Conservation (phyloP, 2,888 invertebrate genomes). For the Zelleria hepariella region DNA sequence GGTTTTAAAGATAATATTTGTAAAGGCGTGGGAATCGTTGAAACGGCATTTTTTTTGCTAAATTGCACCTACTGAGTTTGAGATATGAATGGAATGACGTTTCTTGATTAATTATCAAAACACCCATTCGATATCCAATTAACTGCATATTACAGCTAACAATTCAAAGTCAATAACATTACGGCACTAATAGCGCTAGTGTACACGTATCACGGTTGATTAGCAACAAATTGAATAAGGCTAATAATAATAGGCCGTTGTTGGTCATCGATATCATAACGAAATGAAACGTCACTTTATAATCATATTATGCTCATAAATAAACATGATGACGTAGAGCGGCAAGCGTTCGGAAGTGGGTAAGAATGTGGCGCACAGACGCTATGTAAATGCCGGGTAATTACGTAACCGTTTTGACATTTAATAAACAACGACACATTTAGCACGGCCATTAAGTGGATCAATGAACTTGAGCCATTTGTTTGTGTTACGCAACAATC, state of each 20-base stretch:
- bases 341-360: conserved; percentile 16
- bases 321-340: conserved; percentile 60
- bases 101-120: not conserved
- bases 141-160: not conserved
- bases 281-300: conserved; percentile 66
- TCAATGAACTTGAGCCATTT: conserved; percentile 71
- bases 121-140: not conserved
- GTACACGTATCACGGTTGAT: conserved; percentile 26
- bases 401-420: conserved; percentile 70
- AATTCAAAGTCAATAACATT: not conserved
- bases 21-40: not conserved
- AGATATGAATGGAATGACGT: not conserved
- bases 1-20: not conserved
- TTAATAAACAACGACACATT: conserved; percentile 64
- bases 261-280: conserved; percentile 65
- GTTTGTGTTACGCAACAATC: conserved; percentile 63
- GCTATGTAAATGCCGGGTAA: conserved; percentile 47
- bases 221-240: conserved; percentile 64
- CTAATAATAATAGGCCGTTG: conserved; percentile 60
- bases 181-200: not conserved
- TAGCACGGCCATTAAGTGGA: conserved; percentile 67
- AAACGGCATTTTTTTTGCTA: not conserved
- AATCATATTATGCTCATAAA: conserved; percentile 66
- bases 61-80: not conserved
- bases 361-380: conserved; percentile 35